Evolutionary conservation across 2,797 vertebrate species (phyloP).

Genomic region (Falco novaeseelandiae): DNA sequence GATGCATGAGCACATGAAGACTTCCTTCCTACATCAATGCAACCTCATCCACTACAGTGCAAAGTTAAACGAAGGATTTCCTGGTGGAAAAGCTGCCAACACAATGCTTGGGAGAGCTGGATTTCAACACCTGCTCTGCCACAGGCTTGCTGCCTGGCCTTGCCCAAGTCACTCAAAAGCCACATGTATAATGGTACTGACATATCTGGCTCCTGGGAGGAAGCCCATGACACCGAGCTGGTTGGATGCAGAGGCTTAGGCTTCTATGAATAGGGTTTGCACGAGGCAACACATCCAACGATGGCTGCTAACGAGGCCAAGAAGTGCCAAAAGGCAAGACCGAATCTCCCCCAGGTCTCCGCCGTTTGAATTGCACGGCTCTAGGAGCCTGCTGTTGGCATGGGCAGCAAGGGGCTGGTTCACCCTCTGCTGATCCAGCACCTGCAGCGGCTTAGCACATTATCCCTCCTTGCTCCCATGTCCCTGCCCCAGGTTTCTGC

Average conservation of each 20-base stretch:
- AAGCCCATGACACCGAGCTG: background rate
- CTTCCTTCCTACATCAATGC: background rate
- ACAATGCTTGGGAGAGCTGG: background rate
- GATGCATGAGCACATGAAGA: rapidly evolving
- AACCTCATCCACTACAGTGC: background rate
- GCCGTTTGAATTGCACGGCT: background rate
- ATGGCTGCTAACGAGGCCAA: background rate
- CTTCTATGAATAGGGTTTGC: background rate
- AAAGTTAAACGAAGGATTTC: constrained; percentile 15
- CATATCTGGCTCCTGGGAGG: constrained; percentile 28
- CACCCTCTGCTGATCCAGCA: background rate
- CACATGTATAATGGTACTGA: constrained; percentile 10
- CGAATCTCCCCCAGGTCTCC: background rate
- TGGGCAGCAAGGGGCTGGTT: background rate
- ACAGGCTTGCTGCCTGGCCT: background rate
- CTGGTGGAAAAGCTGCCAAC: constrained; percentile 19
- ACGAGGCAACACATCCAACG: background rate
- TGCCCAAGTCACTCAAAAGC: background rate
- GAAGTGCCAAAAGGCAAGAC: constrained; percentile 2
- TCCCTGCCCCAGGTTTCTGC: background rate
- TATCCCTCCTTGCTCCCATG: background rate
- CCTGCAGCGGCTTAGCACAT: constrained; percentile 12
- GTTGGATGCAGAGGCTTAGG: background rate
- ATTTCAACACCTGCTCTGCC: constrained; percentile 51
- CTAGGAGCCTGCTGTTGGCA: background rate